Evolutionary conservation across 2,113 vertebrate species (phyloP).

Genomic region (Balaeniceps rex): DNA sequence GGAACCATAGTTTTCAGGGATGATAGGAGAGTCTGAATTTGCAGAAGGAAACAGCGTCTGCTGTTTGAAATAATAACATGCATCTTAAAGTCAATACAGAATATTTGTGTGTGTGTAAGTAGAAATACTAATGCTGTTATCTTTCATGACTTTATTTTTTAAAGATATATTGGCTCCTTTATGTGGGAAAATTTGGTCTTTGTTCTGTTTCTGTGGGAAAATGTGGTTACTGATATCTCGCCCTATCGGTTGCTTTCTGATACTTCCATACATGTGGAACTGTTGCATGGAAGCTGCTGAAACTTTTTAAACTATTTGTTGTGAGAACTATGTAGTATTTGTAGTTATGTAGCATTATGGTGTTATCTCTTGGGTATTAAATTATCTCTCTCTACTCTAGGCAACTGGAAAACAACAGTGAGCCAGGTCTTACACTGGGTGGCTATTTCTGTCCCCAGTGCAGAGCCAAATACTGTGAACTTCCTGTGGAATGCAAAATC

Average conservation of each 20-base stretch:
- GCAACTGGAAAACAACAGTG: slow-evolving; percentile 84
- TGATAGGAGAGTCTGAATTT: background rate
- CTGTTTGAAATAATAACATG: background rate
- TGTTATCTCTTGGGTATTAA: background rate
- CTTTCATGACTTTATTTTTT: background rate
- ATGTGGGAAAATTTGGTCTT: background rate
- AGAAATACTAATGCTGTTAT: background rate
- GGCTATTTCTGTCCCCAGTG: slow-evolving; percentile 98
- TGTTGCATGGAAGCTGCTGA: background rate
- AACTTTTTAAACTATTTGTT: background rate
- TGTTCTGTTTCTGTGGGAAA: background rate
- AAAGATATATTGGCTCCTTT: background rate
- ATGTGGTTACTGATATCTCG: background rate
- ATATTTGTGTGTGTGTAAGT: background rate
- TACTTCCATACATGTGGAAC: background rate
- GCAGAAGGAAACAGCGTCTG: background rate
- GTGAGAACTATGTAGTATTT: background rate
- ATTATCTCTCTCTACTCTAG: slow-evolving; percentile 57
- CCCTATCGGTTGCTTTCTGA: background rate
- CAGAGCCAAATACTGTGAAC: slow-evolving; percentile 90
- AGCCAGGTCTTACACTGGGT: slow-evolving; percentile 84
- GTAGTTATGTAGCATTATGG: fast-evolving
- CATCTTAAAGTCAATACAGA: background rate
- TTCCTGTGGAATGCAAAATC: slow-evolving; percentile 97
- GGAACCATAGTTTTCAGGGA: background rate